A percentile compares a stretch with the other conserved stretches of the same genome.
Conservation (phyloP, 2,888 invertebrate genomes). For the Sarcophaga caerulescens region DNA sequence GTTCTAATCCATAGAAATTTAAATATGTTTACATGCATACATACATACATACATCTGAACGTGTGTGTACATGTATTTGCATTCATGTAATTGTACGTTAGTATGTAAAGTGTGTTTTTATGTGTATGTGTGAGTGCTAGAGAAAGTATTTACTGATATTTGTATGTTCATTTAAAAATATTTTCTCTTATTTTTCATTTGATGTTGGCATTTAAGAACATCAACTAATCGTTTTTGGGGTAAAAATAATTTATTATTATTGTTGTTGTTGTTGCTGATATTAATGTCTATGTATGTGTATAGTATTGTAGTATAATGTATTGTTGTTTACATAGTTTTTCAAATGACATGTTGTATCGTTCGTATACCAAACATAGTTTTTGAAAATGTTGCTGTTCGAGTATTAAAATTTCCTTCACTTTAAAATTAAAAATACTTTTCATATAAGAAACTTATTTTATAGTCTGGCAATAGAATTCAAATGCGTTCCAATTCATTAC, state of each 20-base stretch:
- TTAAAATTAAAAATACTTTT: not conserved
- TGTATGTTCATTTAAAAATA: not conserved
- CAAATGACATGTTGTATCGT: not conserved
- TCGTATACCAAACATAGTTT: not conserved
- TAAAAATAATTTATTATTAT: slow-evolving; percentile 31
- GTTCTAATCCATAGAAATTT: not conserved
- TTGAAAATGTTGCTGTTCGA: not conserved
- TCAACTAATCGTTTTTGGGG: slow-evolving; percentile 15
- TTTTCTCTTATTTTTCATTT: slow-evolving; percentile 1
- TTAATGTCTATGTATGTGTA: not conserved
- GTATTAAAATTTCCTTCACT: not conserved
- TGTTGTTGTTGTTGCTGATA: not conserved
- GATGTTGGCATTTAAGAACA: not conserved
- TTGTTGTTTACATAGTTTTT: not conserved
- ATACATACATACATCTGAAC: not conserved
- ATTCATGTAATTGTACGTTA: not conserved
- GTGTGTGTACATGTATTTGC: not conserved
- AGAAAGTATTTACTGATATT: not conserved
- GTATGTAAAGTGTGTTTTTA: not conserved
- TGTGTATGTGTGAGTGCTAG: no score
- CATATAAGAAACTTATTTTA: not conserved
- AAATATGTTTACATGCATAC: not conserved
- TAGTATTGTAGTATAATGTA: not conserved
- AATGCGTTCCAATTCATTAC: not conserved
- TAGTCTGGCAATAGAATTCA: not conserved